Conservation (phyloP, 2,113 vertebrate species). For the Petrocephalus zakoni region DNA sequence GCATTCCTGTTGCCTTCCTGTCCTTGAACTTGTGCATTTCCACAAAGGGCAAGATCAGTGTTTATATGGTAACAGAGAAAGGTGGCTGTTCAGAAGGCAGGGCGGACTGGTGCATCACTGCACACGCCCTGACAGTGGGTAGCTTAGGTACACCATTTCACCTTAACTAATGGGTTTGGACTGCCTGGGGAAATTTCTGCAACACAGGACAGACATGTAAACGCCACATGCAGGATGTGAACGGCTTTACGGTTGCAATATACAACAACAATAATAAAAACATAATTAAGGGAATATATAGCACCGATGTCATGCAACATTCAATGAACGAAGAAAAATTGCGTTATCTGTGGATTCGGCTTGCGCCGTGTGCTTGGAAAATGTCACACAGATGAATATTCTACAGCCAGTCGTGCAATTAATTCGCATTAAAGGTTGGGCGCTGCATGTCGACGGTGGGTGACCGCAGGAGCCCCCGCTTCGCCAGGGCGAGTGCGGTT, state of each 20-base stretch:
- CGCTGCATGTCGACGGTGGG: too few species aligned
- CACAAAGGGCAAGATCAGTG: neutral
- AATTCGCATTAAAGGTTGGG: too few species aligned
- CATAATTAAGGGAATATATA: neutral
- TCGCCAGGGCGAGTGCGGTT: neutral
- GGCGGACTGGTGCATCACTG: neutral
- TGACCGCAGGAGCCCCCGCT: too few species aligned
- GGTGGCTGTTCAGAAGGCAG: neutral
- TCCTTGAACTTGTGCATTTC: neutral
- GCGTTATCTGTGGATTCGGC: neutral
- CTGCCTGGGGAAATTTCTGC: neutral
- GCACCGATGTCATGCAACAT: neutral
- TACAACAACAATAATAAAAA: neutral
- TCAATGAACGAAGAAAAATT: neutral
- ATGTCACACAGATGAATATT: neutral
- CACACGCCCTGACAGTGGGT: neutral
- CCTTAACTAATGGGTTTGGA: neutral
- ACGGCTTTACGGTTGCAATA: neutral
- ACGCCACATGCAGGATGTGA: neutral
- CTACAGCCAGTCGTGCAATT: too few species aligned
- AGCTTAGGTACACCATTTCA: neutral
- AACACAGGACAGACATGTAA: neutral
- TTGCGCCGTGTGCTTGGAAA: neutral
- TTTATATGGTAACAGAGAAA: neutral
- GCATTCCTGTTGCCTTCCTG: neutral